A percentile compares a stretch with the other conserved stretches of the same genome.
Evolutionary conservation across 2,888 invertebrate species (phyloP).

Genomic region (Tribolium freemani): DNA sequence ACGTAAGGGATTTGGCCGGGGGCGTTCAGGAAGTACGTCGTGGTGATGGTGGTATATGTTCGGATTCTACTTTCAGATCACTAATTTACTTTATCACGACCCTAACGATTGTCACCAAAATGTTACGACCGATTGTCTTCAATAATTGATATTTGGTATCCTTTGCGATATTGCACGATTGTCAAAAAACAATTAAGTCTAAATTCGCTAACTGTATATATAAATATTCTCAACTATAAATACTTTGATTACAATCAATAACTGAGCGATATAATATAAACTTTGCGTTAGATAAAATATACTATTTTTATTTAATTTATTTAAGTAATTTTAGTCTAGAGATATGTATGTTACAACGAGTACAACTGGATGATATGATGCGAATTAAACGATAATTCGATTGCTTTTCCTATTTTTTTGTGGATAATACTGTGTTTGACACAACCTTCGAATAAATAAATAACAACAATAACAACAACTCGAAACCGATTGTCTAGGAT

Average conservation of each 20-base stretch:
- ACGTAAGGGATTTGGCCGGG: constrained; percentile 69
- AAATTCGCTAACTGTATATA: constrained; percentile 35
- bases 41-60: constrained; percentile 57
- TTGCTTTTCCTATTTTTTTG: constrained; percentile 30
- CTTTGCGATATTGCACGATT: constrained; percentile 65
- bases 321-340: constrained; percentile 49
- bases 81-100: constrained; percentile 14
- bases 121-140: constrained; percentile 39
- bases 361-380: constrained; percentile 36
- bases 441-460: constrained; percentile 48
- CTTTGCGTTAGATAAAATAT: constrained; percentile 58
- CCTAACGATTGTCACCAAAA: constrained; percentile 45
- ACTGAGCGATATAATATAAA: constrained; percentile 56
- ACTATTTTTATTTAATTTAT: constrained; percentile 47
- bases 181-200: constrained; percentile 50
- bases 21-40: constrained; percentile 69
- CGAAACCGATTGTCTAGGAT: constrained; percentile 53
- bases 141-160: constrained; percentile 58
- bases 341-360: constrained; percentile 59
- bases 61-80: not conserved
- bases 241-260: constrained; percentile 54
- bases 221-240: constrained; percentile 52
- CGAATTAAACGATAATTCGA: constrained; percentile 19
- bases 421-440: constrained; percentile 48
- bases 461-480: constrained; percentile 41